Percentiles rank a stretch among this genome's conserved stretches.
Conservation (phyloP, 1,140 invertebrate genomes). For the Drosophila lini region DNA sequence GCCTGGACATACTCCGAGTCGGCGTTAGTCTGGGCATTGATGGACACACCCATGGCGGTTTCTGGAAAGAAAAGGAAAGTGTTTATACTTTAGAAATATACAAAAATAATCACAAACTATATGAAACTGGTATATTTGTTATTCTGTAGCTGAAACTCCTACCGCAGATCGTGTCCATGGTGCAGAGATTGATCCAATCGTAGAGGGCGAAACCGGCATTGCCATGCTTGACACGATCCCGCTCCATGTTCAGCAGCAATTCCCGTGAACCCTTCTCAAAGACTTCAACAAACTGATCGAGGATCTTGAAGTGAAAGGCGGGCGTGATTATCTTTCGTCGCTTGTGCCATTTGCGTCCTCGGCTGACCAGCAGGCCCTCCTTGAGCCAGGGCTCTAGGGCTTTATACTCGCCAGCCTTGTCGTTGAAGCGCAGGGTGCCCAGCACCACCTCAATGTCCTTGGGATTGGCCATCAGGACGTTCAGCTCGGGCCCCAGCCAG, state of each 20-base stretch:
- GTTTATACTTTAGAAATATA: neutral
- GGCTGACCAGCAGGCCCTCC: conserved; percentile 88
- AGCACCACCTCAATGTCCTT: conserved; percentile 73
- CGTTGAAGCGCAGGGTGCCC: conserved; percentile 66
- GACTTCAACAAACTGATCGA: conserved; percentile 90
- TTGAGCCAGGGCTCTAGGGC: conserved; percentile 90
- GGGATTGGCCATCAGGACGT: conserved; percentile 66
- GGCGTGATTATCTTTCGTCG: conserved; percentile 93
- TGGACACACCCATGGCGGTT: conserved; percentile 92
- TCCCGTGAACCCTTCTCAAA: conserved; percentile 89
- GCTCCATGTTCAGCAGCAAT: conserved; percentile 86
- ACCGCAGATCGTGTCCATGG: conserved; percentile 92
- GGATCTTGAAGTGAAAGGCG: conserved; percentile 94
- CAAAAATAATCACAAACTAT: too few relatives aligned
- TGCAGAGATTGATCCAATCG: conserved; percentile 87
- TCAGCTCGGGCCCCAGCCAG: conserved; percentile 75
- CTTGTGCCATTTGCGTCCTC: conserved; percentile 89
- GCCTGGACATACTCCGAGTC: conserved; percentile 90
- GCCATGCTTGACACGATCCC: conserved; percentile 36
- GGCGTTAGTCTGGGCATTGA: conserved; percentile 89
- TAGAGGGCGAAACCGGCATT: conserved; percentile 86
- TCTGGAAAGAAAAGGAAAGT: conserved; percentile 85
- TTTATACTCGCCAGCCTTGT: conserved; percentile 86
- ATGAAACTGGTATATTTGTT: too few relatives aligned
- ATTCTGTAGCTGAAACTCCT: conserved; percentile 42